These are phyloP conservation scores for Drosophila imparisetae DNA, from an alignment of 2,888 invertebrate genomes.

Conservation along the genomic window DNA sequence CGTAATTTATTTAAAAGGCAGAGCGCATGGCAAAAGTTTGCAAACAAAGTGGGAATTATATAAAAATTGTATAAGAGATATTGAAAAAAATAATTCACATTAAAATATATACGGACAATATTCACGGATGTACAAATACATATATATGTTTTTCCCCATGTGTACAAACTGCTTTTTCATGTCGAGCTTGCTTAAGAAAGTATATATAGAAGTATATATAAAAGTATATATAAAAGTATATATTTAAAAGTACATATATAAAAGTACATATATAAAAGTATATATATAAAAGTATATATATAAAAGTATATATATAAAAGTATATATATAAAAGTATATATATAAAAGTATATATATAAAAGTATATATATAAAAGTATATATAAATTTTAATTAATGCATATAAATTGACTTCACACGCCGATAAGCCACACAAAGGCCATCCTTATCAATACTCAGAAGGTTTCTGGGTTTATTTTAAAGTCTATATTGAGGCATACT, in stretches of 20 bases:
- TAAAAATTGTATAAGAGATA: slow-evolving; percentile 1
- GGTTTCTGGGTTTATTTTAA: slow-evolving; percentile 22
- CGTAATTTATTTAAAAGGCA: slow-evolving; percentile 21
- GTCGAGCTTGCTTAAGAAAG: background rate
- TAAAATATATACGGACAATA: background rate
- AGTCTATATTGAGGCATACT: background rate
- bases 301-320: background rate
- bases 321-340: background rate
- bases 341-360: background rate
- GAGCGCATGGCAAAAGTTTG: slow-evolving; percentile 1
- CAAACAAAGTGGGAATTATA: background rate
- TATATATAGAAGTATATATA: background rate
- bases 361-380: background rate
- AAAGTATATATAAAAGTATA: background rate
- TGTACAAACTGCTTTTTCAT: background rate
- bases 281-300: background rate
- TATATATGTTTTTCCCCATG: background rate
- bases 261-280: background rate
- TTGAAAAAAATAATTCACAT: background rate
- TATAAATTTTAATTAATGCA: slow-evolving; percentile 1
- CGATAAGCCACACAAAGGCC: slow-evolving; percentile 5
- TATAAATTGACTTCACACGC: background rate
- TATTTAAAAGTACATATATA: background rate
- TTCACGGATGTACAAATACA: background rate
- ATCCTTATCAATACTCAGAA: slow-evolving; percentile 27